Evolutionary conservation across 2,888 invertebrate species (phyloP), one percentile per base, ranked within the genome.

Genomic region (Oegoconia quadripuncta): DNA sequence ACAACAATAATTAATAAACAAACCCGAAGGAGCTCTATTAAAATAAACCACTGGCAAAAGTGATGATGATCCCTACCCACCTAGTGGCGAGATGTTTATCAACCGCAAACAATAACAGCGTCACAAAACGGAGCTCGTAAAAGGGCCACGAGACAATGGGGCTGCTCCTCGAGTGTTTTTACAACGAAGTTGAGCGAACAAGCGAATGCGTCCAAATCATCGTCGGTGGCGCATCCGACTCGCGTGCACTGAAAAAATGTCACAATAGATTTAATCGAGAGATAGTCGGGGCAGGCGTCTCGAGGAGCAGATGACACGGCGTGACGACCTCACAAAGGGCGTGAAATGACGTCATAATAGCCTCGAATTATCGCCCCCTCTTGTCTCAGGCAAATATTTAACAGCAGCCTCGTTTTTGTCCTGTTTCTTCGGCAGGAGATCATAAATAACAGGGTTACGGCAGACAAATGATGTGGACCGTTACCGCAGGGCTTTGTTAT

Each of bases 371-470:
- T 87, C 87, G 73, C 81, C 69, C 83, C 79, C 83, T 84, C 84
- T 83, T 86, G 87, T 87, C 86, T 86, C 83, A 83, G 75, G 78
- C 81, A 86, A 87, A 87, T 87, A 87, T 87, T 87, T 87, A 86
- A 83, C 82, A 78, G 71, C 79, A 81, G 67, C 74, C 69, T 72
- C 64, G 76, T 82, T 84, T 84, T 83, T 84, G 72, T 82, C 64
- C 77, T 76, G 66, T 61, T 78, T 81, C 78, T 80, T 78, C 69
- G 73, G 74, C 70, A 76, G 69, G 64, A 77, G 77, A 81, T 72
- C 77, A 80, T 87, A 87, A 86, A 87, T 87, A 79, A 83, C 78
- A 72, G 72, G 66, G 77, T 72, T 74, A 73, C 66, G 62, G 72
- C 64, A 72, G 82, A 78, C 81, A 80, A 83, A 82, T 81, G 83